phyloP scores from a whole-genome alignment of 2,888 invertebrate species.

The Mactromeris polynyma region DNA sequence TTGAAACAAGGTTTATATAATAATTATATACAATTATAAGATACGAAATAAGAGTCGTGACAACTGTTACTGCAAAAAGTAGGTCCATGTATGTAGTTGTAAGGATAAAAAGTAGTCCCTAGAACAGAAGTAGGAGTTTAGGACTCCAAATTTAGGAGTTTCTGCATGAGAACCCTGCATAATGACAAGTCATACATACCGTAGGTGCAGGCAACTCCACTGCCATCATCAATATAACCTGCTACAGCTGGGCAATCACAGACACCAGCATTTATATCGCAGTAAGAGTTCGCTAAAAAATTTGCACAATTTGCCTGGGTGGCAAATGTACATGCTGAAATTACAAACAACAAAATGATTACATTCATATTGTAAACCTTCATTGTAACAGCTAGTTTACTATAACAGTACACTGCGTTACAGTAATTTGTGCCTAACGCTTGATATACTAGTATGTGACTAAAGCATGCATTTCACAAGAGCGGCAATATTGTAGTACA shows the following conservation, averaged over 20 bases:
- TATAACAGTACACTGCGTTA: no score
- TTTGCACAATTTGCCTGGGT: constrained; percentile 15
- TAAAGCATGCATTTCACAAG: no score
- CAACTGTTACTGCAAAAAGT: not conserved
- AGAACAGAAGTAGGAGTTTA: not conserved
- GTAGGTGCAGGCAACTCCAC: not conserved
- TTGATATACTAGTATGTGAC: no score
- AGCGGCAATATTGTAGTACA: no score
- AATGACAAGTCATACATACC: not conserved
- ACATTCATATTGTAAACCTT: no score
- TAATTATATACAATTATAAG: not conserved
- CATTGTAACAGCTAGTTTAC: no score
- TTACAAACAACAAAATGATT: no score
- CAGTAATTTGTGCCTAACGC: no score
- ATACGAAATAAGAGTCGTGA: no score
- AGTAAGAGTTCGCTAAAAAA: not conserved
- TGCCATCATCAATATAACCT: not conserved
- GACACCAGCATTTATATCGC: not conserved
- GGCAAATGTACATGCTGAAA: constrained; percentile 33
- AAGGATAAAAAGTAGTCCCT: not conserved
- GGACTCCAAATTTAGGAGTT: not conserved
- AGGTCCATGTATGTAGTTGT: not conserved
- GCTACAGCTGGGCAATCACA: constrained; percentile 15
- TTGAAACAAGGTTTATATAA: not conserved
- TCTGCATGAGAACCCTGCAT: not conserved